phyloP scores from a whole-genome alignment of 2,113 vertebrate genomes.

The Corynorhinus townsendii region DNA sequence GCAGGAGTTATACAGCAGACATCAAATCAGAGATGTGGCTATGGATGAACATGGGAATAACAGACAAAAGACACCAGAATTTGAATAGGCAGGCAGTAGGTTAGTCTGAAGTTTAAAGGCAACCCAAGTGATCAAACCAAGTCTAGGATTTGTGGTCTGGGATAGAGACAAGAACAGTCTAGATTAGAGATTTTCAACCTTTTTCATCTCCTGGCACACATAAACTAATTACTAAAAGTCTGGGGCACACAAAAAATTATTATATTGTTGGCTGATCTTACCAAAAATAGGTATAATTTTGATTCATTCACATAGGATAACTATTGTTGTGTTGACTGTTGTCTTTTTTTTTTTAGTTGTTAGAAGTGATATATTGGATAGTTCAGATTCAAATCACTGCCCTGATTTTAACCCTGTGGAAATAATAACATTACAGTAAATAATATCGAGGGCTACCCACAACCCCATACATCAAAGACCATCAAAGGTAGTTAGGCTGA shows the following conservation, averaged over 20 bases:
- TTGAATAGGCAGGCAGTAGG: not conserved
- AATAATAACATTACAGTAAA: constrained; percentile 3
- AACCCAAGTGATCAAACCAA: not conserved
- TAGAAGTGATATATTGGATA: constrained; percentile 6
- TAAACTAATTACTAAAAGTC: not conserved
- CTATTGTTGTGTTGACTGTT: not conserved
- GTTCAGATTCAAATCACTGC: constrained; percentile 12
- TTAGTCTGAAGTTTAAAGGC: not conserved
- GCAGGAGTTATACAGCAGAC: not conserved
- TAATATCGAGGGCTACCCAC: not conserved
- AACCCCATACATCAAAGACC: constrained; percentile 2
- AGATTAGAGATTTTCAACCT: not conserved
- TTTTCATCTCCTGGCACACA: not conserved
- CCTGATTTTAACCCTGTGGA: constrained; percentile 10
- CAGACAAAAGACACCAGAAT: not conserved
- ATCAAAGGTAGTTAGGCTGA: not conserved
- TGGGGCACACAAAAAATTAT: not conserved
- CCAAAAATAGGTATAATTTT: not conserved
- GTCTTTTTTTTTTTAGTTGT: not conserved
- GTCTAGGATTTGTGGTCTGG: not conserved
- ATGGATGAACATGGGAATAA: not conserved
- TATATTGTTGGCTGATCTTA: not conserved
- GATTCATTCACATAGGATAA: not conserved
- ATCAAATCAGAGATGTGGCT: not conserved
- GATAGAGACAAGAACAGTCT: not conserved